These are phyloP conservation scores for Recurvirostra avosetta DNA, from an alignment of 2,113 vertebrate genomes.

Conservation along the genomic window DNA sequence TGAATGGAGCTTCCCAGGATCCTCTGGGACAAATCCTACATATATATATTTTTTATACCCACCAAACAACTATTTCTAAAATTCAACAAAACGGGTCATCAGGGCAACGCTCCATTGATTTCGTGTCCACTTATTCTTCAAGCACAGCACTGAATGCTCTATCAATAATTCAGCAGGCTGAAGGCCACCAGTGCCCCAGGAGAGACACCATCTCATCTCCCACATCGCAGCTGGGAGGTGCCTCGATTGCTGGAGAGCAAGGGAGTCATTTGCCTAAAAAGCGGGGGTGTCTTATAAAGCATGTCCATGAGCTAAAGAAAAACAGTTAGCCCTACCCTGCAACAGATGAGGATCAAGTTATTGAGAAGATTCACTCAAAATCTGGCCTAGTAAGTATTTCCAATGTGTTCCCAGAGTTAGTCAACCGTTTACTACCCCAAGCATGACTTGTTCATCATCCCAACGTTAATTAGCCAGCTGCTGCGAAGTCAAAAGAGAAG, in stretches of 20 bases:
- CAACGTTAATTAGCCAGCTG: constrained; percentile 3
- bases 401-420: neutral
- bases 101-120: constrained; percentile 70
- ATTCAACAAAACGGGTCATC: constrained; percentile 68
- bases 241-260: neutral
- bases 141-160: constrained; percentile 54
- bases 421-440: neutral
- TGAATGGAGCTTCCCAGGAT: constrained; percentile 69
- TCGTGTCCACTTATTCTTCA: constrained; percentile 64
- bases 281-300: neutral
- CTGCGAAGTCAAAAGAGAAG: constrained; percentile 22
- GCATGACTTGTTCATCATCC: constrained; percentile 49
- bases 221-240: constrained; percentile 1
- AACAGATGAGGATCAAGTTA: neutral
- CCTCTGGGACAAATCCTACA: constrained; percentile 70
- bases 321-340: neutral
- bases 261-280: neutral
- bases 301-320: neutral
- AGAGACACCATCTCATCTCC: constrained; percentile 36
- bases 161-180: constrained; percentile 68
- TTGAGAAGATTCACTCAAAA: neutral
- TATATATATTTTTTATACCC: constrained; percentile 63
- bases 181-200: constrained; percentile 48
- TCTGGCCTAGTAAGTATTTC: neutral
- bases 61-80: constrained; percentile 71